Conservation (phyloP, 1,140 invertebrate species). For the Rhyacophila brunnea region DNA sequence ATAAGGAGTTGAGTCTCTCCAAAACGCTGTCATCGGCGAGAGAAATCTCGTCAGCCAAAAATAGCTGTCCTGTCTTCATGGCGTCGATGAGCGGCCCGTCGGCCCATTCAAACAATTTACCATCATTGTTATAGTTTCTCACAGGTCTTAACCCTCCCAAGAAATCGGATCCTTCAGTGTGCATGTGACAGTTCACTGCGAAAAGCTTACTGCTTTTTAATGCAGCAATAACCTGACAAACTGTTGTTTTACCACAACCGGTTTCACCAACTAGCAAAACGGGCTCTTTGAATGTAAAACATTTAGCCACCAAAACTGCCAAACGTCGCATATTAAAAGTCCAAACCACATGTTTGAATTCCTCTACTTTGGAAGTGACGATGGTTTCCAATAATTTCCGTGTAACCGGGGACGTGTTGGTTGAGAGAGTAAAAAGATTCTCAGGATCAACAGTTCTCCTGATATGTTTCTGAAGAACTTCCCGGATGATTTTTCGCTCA, state of each 20-base stretch:
- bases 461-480: slow-evolving; percentile 83
- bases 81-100: slow-evolving; percentile 93
- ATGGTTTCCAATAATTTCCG: slow-evolving; percentile 69
- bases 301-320: slow-evolving; percentile 88
- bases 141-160: slow-evolving; percentile 92
- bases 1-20: slow-evolving; percentile 93
- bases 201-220: slow-evolving; percentile 66
- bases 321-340: slow-evolving; percentile 88
- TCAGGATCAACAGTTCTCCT: slow-evolving; percentile 73
- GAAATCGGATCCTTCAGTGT: slow-evolving; percentile 97
- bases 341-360: slow-evolving; percentile 88
- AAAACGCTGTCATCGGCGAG: slow-evolving; percentile 98
- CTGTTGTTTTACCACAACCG: slow-evolving; percentile 97
- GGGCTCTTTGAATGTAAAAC: slow-evolving; percentile 90
- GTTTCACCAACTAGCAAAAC: slow-evolving; percentile 96
- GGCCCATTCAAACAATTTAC: slow-evolving; percentile 92
- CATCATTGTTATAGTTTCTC: slow-evolving; percentile 61
- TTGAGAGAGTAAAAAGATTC: slow-evolving; percentile 73
- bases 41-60: slow-evolving; percentile 98
- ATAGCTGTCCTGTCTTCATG: slow-evolving; percentile 85
- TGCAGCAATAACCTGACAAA: slow-evolving; percentile 85
- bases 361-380: slow-evolving; percentile 51
- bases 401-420: slow-evolving; percentile 76
- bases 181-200: slow-evolving; percentile 96
- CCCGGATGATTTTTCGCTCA: slow-evolving; percentile 73